A percentile compares a stretch with the other conserved stretches of the same genome.
phyloP scores from a whole-genome alignment of 1,140 invertebrate species.

The Antheraea mylitta region DNA sequence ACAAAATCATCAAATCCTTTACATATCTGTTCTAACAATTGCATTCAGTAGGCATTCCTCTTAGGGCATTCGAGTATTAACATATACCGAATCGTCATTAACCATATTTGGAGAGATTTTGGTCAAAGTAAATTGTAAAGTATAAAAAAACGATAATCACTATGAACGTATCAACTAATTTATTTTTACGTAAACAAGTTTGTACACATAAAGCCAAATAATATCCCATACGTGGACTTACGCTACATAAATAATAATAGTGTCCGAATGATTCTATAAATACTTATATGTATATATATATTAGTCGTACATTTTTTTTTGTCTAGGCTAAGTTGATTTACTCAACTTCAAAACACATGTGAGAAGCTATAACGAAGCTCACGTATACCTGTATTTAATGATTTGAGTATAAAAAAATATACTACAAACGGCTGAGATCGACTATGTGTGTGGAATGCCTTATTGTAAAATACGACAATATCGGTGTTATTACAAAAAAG shows the following conservation, averaged over 20 bases:
- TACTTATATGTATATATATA: conserved; percentile 31
- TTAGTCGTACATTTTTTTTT: too few relatives aligned
- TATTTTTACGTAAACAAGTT: conserved; percentile 51
- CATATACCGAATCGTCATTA: too few relatives aligned
- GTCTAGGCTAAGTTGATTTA: conserved; percentile 24
- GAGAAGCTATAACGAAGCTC: conserved; percentile 63
- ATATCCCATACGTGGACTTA: conserved; percentile 56
- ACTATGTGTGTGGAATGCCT: conserved; percentile 22
- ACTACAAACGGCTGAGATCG: conserved; percentile 45
- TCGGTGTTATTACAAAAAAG: too few relatives aligned
- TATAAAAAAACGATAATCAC: too few relatives aligned
- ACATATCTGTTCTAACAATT: too few relatives aligned
- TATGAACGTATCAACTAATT: too few relatives aligned
- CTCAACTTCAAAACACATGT: conserved; percentile 35
- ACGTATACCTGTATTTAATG: conserved; percentile 66
- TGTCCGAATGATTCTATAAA: conserved; percentile 44
- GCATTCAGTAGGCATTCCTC: too few relatives aligned
- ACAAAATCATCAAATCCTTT: too few relatives aligned
- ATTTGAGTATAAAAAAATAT: conserved; percentile 64
- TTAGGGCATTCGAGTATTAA: too few relatives aligned
- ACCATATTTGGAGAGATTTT: too few relatives aligned
- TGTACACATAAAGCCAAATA: conserved; percentile 62
- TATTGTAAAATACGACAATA: conserved; percentile 10
- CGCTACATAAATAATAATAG: conserved; percentile 67
- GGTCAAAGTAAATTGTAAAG: too few relatives aligned